Conservation (phyloP, 1,140 invertebrate species). For the Cydia splendana region DNA sequence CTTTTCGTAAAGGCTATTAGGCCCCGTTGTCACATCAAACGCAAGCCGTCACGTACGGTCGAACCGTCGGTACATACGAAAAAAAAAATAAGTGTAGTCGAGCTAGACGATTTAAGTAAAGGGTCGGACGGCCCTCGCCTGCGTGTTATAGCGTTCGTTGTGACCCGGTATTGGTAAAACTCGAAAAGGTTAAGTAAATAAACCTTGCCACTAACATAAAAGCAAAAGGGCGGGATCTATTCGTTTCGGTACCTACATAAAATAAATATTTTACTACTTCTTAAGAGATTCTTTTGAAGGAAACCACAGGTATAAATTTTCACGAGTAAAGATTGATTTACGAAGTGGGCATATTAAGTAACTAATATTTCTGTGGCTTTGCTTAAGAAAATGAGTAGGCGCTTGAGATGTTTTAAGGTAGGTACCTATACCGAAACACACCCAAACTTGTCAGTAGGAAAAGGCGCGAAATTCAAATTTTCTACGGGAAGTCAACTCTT, state of each 20-base stretch:
- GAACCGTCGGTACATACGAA: conserved; percentile 50
- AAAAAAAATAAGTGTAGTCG: conserved; percentile 64
- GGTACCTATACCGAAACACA: no score
- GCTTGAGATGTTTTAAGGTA: no score
- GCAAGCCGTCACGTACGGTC: conserved; percentile 55
- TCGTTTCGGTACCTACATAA: conserved; percentile 34
- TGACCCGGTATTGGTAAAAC: conserved; percentile 32
- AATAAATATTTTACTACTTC: neutral
- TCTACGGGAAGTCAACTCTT: no score
- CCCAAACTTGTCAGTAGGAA: no score
- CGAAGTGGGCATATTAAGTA: no score
- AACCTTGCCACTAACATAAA: conserved; percentile 29
- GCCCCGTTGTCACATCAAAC: conserved; percentile 52
- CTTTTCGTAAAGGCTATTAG: conserved; percentile 19
- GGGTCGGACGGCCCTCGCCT: conserved; percentile 50
- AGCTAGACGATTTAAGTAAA: conserved; percentile 66
- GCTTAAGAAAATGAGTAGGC: no score
- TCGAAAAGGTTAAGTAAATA: conserved; percentile 38
- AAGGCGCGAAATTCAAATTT: no score
- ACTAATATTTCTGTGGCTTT: no score
- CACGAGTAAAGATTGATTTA: no score
- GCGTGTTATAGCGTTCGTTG: conserved; percentile 54
- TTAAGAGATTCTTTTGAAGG: neutral
- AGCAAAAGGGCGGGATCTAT: conserved; percentile 19
- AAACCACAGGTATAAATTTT: no score